Base-by-base conservation (phyloP, 1,140 invertebrate species). In the Babylonia areolata region DNA sequence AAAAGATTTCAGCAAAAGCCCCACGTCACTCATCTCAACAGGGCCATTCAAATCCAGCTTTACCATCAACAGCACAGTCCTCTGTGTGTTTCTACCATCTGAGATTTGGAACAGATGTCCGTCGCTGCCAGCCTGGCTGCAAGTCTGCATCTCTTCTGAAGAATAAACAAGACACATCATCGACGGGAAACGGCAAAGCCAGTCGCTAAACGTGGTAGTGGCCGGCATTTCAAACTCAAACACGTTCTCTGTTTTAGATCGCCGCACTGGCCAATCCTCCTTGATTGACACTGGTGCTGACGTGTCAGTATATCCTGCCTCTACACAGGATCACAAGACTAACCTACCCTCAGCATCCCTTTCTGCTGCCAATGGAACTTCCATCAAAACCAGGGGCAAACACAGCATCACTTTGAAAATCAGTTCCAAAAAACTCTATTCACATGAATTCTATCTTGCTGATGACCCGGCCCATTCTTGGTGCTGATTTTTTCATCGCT, bases 241-340 rank as follows among this genome's bases (percentile, higher is more conserved):
- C 58, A 64, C 58, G 58, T 64, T 64, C 58, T 64, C 58, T 28
- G 58, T 11, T 11, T 12, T 23, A 0, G 23, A 64, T n/a, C 17
- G 58, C 17, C 20, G 17, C 58, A 64, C 58, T 5, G 58, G 58
- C 58, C 58, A 64, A 23, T 64, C 6, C 58, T 64, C 3, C 58
- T 35, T 78, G n/a, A 78, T 78, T 33, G 75, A 78, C 40, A 78
- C 75, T 39, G 75, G 40, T 12, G 75, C 75, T 23, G 35, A 78
- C 3, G 75, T 78, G 40, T 37, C 75, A 17, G 75, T 78, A 15
- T 42, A 78, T 35, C 75, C 75, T 78, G 75, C 75, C 17, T 78
- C 75, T 17, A 20, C 23, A 78, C 75, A 78, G 33, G 40, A 37
- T 35, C 17, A n/a, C 17, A 6, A 42, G 35, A 42, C 75, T 20